Conservation (phyloP, 2,113 vertebrate species). For the Salvator merianae region DNA sequence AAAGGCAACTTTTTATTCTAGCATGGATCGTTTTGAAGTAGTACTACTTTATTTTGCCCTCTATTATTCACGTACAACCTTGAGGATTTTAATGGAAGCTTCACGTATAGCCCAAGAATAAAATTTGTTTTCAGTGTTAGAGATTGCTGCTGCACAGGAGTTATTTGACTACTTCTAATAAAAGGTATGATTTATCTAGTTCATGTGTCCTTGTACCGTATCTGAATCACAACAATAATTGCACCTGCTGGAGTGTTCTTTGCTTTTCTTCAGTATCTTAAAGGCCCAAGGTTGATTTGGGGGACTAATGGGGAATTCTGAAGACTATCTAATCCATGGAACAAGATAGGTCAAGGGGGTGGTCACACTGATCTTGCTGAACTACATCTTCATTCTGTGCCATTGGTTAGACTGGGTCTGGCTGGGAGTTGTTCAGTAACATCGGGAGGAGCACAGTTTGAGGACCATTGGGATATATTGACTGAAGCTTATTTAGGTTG, state of each 20-base stretch:
- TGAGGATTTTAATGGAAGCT: background rate
- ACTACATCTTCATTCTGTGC: too few species aligned
- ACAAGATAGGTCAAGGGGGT: too few species aligned
- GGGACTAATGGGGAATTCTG: background rate
- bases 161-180: background rate
- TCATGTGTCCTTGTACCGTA: background rate
- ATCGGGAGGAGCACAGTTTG: too few species aligned
- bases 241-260: conserved; percentile 1
- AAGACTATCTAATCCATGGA: too few species aligned
- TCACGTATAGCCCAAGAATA: background rate
- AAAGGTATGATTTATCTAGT: conserved; percentile 16
- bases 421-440: too few species aligned
- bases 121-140: background rate
- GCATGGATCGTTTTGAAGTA: rapidly evolving
- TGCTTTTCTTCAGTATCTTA: conserved; percentile 32
- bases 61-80: background rate
- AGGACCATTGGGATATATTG: too few species aligned
- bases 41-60: conserved; percentile 8
- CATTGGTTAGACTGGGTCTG: too few species aligned
- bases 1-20: conserved; percentile 2
- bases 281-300: conserved; percentile 31
- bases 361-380: too few species aligned
- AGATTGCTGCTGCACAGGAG: background rate
- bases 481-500: too few species aligned
- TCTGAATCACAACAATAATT: conserved; percentile 15